phyloP scores from a whole-genome alignment of 2,113 vertebrate genomes.

The Silurus asotus region DNA sequence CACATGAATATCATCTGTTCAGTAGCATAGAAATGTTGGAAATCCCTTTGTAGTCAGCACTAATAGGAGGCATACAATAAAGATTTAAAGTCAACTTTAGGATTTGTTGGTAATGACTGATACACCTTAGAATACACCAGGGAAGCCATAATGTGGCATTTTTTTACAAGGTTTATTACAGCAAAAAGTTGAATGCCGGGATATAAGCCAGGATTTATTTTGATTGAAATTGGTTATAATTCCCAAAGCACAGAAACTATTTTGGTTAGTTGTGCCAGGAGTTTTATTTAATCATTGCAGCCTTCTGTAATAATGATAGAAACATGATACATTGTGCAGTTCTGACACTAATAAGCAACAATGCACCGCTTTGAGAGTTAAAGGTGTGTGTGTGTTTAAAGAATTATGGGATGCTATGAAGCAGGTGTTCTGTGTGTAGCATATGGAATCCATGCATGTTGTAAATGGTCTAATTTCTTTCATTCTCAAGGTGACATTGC shows the following conservation, averaged over 20 bases:
- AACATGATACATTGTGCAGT: neutral
- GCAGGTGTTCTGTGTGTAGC: slow-evolving; percentile 52
- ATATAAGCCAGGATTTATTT: neutral
- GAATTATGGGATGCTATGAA: slow-evolving; percentile 50
- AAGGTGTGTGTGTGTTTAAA: slow-evolving; percentile 13
- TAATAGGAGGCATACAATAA: neutral
- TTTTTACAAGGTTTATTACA: too few relatives aligned
- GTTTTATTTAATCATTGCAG: too few relatives aligned
- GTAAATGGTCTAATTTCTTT: slow-evolving; percentile 50
- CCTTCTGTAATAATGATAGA: neutral
- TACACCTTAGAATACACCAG: neutral
- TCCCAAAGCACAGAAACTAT: neutral
- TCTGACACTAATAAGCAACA: slow-evolving; percentile 42
- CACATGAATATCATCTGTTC: slow-evolving; percentile 57
- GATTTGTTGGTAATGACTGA: neutral
- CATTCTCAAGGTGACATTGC: slow-evolving; percentile 82
- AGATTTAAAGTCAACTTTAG: neutral
- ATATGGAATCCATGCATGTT: slow-evolving; percentile 50
- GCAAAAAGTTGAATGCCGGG: neutral
- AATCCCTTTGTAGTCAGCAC: slow-evolving; percentile 45
- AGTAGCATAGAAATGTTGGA: slow-evolving; percentile 28
- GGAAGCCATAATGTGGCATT: neutral
- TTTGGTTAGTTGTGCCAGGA: neutral
- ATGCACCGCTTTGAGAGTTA: slow-evolving; percentile 13
- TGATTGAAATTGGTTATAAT: neutral